A percentile compares a stretch with the other conserved stretches of the same genome.
These are phyloP conservation scores for Scatophagus argus DNA, from an alignment of 2,113 vertebrate species.

Conservation along the genomic window DNA sequence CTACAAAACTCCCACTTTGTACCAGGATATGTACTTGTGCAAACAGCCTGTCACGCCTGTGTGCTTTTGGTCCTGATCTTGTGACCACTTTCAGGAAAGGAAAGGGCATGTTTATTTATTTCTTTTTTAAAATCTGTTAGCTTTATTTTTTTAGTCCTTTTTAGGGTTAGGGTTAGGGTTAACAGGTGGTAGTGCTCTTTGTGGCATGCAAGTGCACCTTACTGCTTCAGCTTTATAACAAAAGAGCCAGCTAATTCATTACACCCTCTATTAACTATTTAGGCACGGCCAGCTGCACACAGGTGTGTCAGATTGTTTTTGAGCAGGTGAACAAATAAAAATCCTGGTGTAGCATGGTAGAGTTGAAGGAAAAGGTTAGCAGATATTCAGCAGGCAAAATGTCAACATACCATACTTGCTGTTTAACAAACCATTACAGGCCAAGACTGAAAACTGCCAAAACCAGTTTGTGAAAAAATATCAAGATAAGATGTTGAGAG, in stretches of 20 bases:
- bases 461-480: not conserved
- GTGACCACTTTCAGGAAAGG: not conserved
- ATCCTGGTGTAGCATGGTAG: not conserved
- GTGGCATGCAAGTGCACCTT: not conserved
- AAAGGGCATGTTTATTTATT: not conserved
- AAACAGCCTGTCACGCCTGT: not conserved
- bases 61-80: not conserved
- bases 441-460: not conserved
- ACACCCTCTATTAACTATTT: not conserved
- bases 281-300: not conserved
- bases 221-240: not conserved
- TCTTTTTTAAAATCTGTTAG: no score
- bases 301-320: not conserved
- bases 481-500: not conserved
- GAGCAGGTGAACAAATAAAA: not conserved
- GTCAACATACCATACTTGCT: not conserved
- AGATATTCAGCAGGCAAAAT: no score
- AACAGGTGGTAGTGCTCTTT: not conserved
- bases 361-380: not conserved
- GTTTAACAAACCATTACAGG: not conserved
- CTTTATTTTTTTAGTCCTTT: not conserved
- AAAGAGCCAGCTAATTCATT: not conserved
- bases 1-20: not conserved
- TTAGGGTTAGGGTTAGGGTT: not conserved
- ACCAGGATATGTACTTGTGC: not conserved